A percentile compares a stretch with the other conserved stretches of the same genome.
phyloP scores from a whole-genome alignment of 1,140 invertebrate species.

The Platyscapa corneri region DNA sequence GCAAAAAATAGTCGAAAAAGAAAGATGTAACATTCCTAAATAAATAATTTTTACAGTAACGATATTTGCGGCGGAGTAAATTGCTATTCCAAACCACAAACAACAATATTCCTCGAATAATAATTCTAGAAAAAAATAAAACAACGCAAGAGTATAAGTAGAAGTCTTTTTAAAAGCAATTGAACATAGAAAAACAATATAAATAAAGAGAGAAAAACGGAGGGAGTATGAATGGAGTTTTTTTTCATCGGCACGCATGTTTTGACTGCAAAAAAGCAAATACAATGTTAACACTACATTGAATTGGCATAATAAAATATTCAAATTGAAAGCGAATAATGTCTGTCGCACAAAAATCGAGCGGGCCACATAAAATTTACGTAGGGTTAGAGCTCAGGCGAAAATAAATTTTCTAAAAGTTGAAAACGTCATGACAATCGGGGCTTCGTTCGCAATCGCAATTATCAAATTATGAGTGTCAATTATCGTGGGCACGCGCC shows the following conservation, averaged over 20 bases:
- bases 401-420: conserved; percentile 3
- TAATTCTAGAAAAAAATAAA: too few relatives aligned
- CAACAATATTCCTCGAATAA: too few relatives aligned
- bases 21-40: too few relatives aligned
- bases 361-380: not conserved
- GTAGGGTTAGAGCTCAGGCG: not conserved
- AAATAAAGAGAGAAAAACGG: too few relatives aligned
- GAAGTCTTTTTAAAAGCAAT: too few relatives aligned
- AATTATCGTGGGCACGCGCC: conserved; percentile 51
- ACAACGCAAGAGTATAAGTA: too few relatives aligned
- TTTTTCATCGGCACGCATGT: not conserved
- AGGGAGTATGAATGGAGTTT: too few relatives aligned
- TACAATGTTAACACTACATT: not conserved
- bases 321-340: not conserved
- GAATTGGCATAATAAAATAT: not conserved
- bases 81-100: too few relatives aligned
- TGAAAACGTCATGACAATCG: not conserved
- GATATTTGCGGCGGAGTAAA: too few relatives aligned
- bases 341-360: not conserved
- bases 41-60: too few relatives aligned
- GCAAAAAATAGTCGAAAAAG: too few relatives aligned
- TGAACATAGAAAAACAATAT: too few relatives aligned
- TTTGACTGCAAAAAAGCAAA: not conserved
- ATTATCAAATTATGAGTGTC: conserved; percentile 56
- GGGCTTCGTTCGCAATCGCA: conserved; percentile 36